A percentile compares a stretch with the other conserved stretches of the same genome.
Conservation (phyloP, 2,113 vertebrate genomes). For the Ivindomyrus marchei region DNA sequence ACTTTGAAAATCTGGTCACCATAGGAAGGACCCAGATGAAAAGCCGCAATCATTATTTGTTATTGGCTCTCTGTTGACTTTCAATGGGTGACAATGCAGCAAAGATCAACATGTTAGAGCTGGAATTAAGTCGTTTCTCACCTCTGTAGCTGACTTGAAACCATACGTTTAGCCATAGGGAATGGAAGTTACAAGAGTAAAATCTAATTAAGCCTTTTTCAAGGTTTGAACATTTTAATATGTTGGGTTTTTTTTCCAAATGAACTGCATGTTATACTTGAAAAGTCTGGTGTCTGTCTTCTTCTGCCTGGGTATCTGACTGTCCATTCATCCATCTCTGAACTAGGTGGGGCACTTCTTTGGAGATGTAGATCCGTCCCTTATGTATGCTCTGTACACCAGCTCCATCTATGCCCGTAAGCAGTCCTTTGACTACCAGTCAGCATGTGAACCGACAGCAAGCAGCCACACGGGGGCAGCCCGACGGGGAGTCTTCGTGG, state of each 20-base stretch:
- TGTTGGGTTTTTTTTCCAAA: not conserved
- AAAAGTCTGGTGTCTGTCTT: not conserved
- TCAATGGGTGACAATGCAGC: not conserved
- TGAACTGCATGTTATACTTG: not conserved
- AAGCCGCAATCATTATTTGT: not conserved
- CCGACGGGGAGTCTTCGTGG: conserved; percentile 84
- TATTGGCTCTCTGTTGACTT: not conserved
- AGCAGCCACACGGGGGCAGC: conserved; percentile 83
- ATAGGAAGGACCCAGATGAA: not conserved
- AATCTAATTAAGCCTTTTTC: not conserved
- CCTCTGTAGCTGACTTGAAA: not conserved
- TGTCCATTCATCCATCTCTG: not conserved
- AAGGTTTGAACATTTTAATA: not conserved
- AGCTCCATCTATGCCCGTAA: conserved; percentile 87
- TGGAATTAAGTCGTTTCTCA: not conserved
- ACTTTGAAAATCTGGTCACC: not conserved
- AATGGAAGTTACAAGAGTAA: not conserved
- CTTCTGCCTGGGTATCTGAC: not conserved
- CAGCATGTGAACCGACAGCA: conserved; percentile 75
- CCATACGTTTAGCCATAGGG: not conserved
- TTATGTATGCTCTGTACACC: conserved; percentile 94
- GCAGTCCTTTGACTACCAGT: conserved; percentile 90
- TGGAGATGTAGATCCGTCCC: conserved; percentile 82
- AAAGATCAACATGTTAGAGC: not conserved
- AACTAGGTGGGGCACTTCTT: conserved; percentile 93